Conservation (phyloP, 2,888 invertebrate genomes). For the Dryobotodes eremita region DNA sequence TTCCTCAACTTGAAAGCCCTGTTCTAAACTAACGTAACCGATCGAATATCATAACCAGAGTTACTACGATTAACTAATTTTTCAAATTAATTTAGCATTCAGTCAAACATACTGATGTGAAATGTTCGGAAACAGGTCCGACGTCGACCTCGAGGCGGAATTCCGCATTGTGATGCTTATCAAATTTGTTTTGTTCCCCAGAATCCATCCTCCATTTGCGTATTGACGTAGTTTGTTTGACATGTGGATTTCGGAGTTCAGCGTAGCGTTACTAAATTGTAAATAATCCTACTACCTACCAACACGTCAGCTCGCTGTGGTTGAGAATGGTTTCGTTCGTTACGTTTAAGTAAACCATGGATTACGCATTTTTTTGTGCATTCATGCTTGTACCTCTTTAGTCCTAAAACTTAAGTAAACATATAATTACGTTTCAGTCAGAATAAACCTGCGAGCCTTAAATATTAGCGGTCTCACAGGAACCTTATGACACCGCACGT, state of each 20-base stretch:
- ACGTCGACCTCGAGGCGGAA: background rate
- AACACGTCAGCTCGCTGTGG: background rate
- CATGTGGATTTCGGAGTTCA: too few species aligned
- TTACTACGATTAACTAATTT: background rate
- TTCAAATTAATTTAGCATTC: background rate
- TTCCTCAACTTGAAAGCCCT: background rate
- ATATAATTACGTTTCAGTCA: background rate
- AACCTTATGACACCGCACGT: slow-evolving; percentile 8
- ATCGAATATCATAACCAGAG: background rate
- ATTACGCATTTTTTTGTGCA: background rate
- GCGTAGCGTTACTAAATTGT: too few species aligned
- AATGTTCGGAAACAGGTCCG: background rate
- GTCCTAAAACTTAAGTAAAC: background rate
- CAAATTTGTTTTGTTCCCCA: background rate
- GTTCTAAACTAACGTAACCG: background rate
- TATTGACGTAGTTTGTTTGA: background rate
- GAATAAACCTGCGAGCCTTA: background rate
- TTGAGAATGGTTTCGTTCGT: too few species aligned
- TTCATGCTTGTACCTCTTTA: background rate
- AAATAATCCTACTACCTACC: background rate
- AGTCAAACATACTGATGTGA: background rate
- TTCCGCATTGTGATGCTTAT: background rate
- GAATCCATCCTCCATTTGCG: slow-evolving; percentile 8
- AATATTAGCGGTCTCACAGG: slow-evolving; percentile 9
- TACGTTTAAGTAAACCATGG: too few species aligned